These are phyloP conservation scores for Laspeyria flexula DNA, from an alignment of 2,888 invertebrate genomes.

Conservation along the genomic window DNA sequence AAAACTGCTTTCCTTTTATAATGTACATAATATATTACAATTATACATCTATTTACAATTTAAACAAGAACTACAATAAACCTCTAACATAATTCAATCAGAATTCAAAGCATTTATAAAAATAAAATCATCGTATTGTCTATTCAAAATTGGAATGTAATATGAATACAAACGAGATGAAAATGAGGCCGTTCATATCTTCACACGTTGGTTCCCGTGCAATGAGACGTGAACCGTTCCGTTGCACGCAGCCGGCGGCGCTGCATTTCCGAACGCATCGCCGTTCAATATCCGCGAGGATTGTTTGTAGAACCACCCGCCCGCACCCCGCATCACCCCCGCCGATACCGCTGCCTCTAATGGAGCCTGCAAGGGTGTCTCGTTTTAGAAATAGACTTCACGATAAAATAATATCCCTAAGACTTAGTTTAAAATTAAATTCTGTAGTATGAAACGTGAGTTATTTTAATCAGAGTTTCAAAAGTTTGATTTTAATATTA, in stretches of 20 bases:
- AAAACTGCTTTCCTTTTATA: no score
- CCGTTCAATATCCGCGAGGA: constrained; percentile 84
- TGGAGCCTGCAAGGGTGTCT: constrained; percentile 63
- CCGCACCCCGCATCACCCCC: constrained; percentile 43
- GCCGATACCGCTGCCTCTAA: constrained; percentile 59
- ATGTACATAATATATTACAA: no score
- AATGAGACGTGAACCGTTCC: constrained; percentile 69
- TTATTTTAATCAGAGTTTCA: constrained; percentile 12
- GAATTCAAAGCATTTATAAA: constrained; percentile 16
- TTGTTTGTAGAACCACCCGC: constrained; percentile 76
- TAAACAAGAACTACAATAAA: not conserved
- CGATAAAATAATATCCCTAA: constrained; percentile 45
- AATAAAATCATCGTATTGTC: constrained; percentile 34
- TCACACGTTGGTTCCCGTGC: constrained; percentile 70
- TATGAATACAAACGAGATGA: constrained; percentile 68
- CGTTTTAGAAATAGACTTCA: constrained; percentile 72
- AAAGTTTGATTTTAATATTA: not conserved
- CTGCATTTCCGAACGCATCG: constrained; percentile 83
- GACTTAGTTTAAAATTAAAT: constrained; percentile 43
- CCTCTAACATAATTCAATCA: no score
- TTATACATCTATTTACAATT: not conserved
- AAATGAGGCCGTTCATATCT: constrained; percentile 74
- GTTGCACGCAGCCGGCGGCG: constrained; percentile 71
- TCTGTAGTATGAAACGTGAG: constrained; percentile 17
- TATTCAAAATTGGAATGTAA: constrained; percentile 50